Evolutionary conservation across 2,113 vertebrate genomes (phyloP), one percentile per base, ranked within the genome.

Genomic region (Gallinago media): DNA sequence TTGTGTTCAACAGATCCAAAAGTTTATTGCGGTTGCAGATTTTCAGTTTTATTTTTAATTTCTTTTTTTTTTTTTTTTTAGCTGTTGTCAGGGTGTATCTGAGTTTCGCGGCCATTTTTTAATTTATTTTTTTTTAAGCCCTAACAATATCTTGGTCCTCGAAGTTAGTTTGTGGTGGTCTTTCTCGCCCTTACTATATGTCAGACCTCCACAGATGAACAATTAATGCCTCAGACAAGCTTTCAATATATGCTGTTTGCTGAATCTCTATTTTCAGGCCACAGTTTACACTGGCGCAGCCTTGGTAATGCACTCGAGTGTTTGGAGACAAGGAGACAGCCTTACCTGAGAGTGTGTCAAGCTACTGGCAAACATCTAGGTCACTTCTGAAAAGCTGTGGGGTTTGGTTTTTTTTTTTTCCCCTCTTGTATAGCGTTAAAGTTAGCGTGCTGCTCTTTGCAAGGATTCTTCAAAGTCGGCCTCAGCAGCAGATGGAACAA

Each of bases 381-480:
- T 95, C 82, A 94, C 93, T 96, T 92, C 70, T 81, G 96, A 96
- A 94, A 97, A 95, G 77, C 95, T 93, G 65, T 94, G 63, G 62
- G 40, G 38, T 38, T 38, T 38, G 11, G 36, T 36, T 38, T 38
- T 10, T 38, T 38, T 0, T 27, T 87, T 94, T 86, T 92, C 77
- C 66, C 71, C 55, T 91, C 56, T 80, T 46, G 71, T 77, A 68
- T 88, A 80, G 79, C 42, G 87, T 96, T 93, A 93, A 92, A 97
- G 95, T 97, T 95, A 92, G 88, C 52, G 29, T 68, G 70, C 82
- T 94, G 88, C 93, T 96, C 91, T 97, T 94, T 94, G 96, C 96
- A 96, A 97, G 92, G 96, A 94, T 97, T 95, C 94, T 97, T 97
- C 95, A 96, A 97, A 97, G 96, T 97, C 95, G 89, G 89, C 94